A percentile compares a stretch with the other conserved stretches of the same genome.
phyloP scores from a whole-genome alignment of 2,888 invertebrate species.

The Lasioglossum zephyrum region DNA sequence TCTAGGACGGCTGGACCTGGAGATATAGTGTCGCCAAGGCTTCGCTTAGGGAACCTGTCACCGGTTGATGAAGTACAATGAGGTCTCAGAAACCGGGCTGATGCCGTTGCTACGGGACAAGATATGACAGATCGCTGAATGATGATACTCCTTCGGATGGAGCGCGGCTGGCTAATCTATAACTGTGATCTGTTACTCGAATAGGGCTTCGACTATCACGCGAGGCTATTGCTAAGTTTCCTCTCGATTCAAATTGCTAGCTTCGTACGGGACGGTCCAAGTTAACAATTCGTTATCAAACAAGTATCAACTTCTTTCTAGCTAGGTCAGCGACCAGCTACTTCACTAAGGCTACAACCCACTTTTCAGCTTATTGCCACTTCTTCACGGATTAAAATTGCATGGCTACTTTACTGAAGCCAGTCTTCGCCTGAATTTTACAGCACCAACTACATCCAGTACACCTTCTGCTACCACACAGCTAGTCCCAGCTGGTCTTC shows the following conservation, averaged over 20 bases:
- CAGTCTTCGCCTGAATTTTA: background rate
- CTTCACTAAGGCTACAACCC: background rate
- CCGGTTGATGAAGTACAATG: conserved; percentile 13
- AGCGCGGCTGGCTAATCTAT: background rate
- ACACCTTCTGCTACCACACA: background rate
- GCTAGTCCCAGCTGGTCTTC: too few relatives aligned
- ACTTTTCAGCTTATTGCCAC: background rate
- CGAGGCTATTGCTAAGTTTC: background rate
- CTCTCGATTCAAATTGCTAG: background rate
- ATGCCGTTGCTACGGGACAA: background rate
- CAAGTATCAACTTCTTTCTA: too few relatives aligned
- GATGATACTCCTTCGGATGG: background rate
- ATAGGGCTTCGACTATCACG: background rate
- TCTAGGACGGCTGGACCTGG: background rate
- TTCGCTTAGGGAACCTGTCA: background rate
- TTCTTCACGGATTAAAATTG: background rate
- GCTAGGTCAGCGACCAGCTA: too few relatives aligned
- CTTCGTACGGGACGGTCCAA: background rate
- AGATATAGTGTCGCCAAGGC: conserved; percentile 9
- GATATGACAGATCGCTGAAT: conserved; percentile 3
- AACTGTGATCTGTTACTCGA: background rate
- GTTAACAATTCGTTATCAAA: too few relatives aligned
- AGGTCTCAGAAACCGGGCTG: conserved; percentile 8
- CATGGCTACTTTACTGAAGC: background rate
- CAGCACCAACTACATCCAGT: background rate